Base-by-base conservation (phyloP, 2,888 invertebrate species). In the Trachelus tabidus region DNA sequence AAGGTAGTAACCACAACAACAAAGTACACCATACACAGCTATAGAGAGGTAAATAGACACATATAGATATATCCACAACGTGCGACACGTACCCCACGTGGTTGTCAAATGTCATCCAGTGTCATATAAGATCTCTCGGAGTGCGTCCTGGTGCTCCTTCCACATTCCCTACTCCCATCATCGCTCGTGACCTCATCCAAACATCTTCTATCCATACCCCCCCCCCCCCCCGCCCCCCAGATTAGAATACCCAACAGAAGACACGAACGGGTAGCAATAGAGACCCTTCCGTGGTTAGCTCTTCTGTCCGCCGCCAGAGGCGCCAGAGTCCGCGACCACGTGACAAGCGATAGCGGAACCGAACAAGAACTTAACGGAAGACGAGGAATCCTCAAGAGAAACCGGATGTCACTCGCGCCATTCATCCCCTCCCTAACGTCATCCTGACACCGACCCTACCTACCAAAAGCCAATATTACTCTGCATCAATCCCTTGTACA, bases 1-100 rank as follows among this genome's bases (percentile, higher is more conserved):
- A 23, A 56, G 40, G 40, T 23, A 56, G 23, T 56, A 56, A 0
- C 23, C 40, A 56, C 9, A 23, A 56, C 15, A 9, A 56, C 15
- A 56, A 56, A 56, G 23, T 23, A 56, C 23, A 56, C 9, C 6
- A 23, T 56, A 23, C 23, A 56, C 6, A 56, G 23, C 40, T 56
- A 56, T 23, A 56, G 23, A 56, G 23, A 56, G 1, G 23, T 23
- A 56, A 23, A 56, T 9, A 56, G 40, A 2, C 40, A 56, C 40
- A 56, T 56, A 56, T 23, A 56, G 40, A 56, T 56, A 56, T 56
- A 56, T 56, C 40, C 9, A 23, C 40, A 56, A 23, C 40, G 74
- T 73, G 74, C 23, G 74, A 73, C 74, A 34, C 35, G 74, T 71
- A 71, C 71, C 71, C 71, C 74, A 73, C 74, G 74, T 73, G 74